A percentile compares a stretch with the other conserved stretches of the same genome.
Evolutionary conservation across 2,797 vertebrate species (phyloP).

Genomic region (Monodelphis domestica): DNA sequence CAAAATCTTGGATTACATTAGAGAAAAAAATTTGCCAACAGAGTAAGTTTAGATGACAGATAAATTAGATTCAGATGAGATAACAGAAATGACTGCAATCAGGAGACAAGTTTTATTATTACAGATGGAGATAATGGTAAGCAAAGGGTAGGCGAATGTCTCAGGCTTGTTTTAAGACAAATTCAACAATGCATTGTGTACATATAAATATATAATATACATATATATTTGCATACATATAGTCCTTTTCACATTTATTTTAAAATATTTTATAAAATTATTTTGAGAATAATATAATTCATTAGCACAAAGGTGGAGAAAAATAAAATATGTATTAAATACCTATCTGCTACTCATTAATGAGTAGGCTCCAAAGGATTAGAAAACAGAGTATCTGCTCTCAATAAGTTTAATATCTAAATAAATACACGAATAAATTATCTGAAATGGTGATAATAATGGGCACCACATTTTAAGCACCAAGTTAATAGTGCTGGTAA

Average conservation of each 20-base stretch:
- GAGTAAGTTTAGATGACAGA: conserved; percentile 83
- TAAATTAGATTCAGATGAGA: conserved; percentile 92
- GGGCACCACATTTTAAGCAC: not conserved
- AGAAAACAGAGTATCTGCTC: not conserved
- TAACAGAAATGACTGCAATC: conserved; percentile 89
- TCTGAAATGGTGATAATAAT: not conserved
- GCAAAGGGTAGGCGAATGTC: conserved; percentile 90
- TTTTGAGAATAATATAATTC: not conserved
- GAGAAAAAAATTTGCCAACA: conserved; percentile 74
- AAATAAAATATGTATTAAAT: not conserved
- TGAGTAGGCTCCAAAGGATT: not conserved
- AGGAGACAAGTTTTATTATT: conserved; percentile 93
- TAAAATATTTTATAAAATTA: not conserved
- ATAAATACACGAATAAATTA: not conserved
- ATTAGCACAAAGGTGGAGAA: not conserved
- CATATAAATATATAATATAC: too few species aligned
- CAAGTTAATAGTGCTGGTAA: not conserved
- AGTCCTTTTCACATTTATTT: conserved; percentile 66
- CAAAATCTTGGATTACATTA: conserved; percentile 70
- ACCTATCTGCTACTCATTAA: not conserved
- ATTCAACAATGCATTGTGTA: conserved; percentile 76
- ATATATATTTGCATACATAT: too few species aligned
- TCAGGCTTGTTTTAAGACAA: conserved; percentile 83
- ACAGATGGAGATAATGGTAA: conserved; percentile 91
- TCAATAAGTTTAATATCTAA: not conserved